Conservation (phyloP, 2,888 invertebrate species). For the Netelia fuscicornis region DNA sequence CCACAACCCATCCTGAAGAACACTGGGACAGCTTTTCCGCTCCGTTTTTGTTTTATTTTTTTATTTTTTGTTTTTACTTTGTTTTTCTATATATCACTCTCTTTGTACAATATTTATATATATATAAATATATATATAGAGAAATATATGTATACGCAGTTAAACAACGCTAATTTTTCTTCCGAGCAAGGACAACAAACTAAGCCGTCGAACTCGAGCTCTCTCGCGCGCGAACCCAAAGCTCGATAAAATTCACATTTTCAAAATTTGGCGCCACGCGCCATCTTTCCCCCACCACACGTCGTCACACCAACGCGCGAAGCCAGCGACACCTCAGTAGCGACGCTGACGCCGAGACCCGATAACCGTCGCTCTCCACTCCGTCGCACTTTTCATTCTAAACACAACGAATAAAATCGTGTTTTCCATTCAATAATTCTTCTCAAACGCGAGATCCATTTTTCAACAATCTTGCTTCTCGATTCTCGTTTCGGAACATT, state of each 20-base stretch:
- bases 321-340: neutral
- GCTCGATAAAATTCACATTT: slow-evolving; percentile 51
- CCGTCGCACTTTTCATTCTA: slow-evolving; percentile 5
- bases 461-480: too few species aligned
- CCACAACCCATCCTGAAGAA: slow-evolving; percentile 91
- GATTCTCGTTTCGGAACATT: too few species aligned
- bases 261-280: neutral
- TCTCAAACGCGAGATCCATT: neutral
- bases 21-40: slow-evolving; percentile 16
- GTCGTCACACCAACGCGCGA: neutral
- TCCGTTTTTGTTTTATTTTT: slow-evolving; percentile 9
- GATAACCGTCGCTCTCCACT: neutral
- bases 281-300: neutral
- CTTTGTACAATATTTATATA: slow-evolving; percentile 21
- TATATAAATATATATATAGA: slow-evolving; percentile 25
- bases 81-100: slow-evolving; percentile 19
- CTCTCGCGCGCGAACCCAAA: slow-evolving; percentile 10
- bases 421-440: slow-evolving; percentile 1
- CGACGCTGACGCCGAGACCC: neutral
- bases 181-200: neutral
- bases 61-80: neutral
- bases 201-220: neutral
- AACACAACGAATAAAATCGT: neutral
- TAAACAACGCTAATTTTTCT: neutral
- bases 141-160: neutral